Percentiles rank a stretch among this genome's conserved stretches.
Conservation (phyloP, 2,888 invertebrate genomes). For the Drosophila atroscutellata region DNA sequence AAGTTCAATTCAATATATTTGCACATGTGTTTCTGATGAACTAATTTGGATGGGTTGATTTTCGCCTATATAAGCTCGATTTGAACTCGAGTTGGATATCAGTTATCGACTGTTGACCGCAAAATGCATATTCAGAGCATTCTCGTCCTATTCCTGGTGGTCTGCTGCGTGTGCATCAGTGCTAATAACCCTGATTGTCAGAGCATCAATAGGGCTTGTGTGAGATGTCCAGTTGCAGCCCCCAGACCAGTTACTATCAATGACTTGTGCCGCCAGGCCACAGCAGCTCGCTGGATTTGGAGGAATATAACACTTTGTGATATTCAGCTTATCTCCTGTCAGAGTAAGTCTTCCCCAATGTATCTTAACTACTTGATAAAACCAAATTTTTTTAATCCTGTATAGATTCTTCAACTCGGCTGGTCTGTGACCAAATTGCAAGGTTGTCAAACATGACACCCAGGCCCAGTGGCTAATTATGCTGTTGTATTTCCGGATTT, state of each 20-base stretch:
- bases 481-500: neutral
- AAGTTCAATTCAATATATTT: neutral
- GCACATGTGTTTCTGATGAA: neutral
- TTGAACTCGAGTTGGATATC: neutral
- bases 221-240: neutral
- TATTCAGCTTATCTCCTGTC: constrained; percentile 42
- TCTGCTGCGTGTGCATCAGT: constrained; percentile 13
- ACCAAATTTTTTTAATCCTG: neutral
- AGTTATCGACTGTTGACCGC: constrained; percentile 16
- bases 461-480: neutral
- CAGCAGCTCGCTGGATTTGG: constrained; percentile 34
- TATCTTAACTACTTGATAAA: too few relatives aligned
- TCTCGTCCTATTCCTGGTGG: constrained; percentile 29
- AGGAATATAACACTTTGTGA: constrained; percentile 34
- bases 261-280: constrained; percentile 17
- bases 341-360: constrained; percentile 27
- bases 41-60: neutral
- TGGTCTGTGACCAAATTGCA: constrained; percentile 39
- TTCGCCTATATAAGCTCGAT: constrained; percentile 38
- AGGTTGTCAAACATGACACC: constrained; percentile 28
- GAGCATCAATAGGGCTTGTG: constrained; percentile 29
- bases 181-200: constrained; percentile 31
- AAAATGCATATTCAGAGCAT: constrained; percentile 37
- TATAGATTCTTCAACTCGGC: constrained; percentile 12
- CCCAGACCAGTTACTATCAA: constrained; percentile 16